Base-by-base conservation (phyloP, 2,797 vertebrate genomes). In the Lithobates sylvaticus region DNA sequence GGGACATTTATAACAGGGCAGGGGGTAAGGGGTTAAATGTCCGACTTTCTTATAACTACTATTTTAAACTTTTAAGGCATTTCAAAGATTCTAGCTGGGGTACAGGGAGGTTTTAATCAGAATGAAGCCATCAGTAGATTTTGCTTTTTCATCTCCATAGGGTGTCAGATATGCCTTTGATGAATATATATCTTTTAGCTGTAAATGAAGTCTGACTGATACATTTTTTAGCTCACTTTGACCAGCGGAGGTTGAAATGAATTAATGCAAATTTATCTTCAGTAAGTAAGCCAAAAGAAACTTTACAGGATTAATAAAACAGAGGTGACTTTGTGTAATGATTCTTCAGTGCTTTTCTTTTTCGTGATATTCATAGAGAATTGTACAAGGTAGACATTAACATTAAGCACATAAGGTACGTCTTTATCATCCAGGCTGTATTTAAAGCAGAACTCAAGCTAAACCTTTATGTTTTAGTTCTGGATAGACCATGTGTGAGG, bases 121-220 rank as follows among this genome's bases (percentile, higher is more conserved):
- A 39, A 34, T 4, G 42, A 34, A 61, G 26, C 74, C 80, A 82
- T 64, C 80, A 73, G 80, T 36, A 26, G 36, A 26, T n/a, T 29
- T 81, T 29, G 70, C 54, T 23, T 50, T 44, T 54, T 74, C 54
- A 73, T 82, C 80, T 73, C 80, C 50, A 54, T 65, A 64, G 34
- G 80, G 16, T 3, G 34, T n/a, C 70, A 73, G 50, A 82, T 64
- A 7, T 32, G 29, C 9, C 47, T 74, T 82, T 82, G 54, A 82
- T 64, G 34, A 73, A 73, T 73, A 73, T 81, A 81, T 72, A 81
- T 65, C 27, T 36, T 65, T 81, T 73, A 64, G 47, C 71, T 73
- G 23, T 64, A 73, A 74, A 64, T 74, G 21, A 74, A 74, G 70
- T 81, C 50, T 73, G 34, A 73, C 26, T 73, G 21, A 74, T 29